Percentiles rank a stretch among this genome's conserved stretches.
These are phyloP conservation scores for Drosophila neocordata DNA, from an alignment of 1,140 invertebrate genomes.

Conservation along the genomic window DNA sequence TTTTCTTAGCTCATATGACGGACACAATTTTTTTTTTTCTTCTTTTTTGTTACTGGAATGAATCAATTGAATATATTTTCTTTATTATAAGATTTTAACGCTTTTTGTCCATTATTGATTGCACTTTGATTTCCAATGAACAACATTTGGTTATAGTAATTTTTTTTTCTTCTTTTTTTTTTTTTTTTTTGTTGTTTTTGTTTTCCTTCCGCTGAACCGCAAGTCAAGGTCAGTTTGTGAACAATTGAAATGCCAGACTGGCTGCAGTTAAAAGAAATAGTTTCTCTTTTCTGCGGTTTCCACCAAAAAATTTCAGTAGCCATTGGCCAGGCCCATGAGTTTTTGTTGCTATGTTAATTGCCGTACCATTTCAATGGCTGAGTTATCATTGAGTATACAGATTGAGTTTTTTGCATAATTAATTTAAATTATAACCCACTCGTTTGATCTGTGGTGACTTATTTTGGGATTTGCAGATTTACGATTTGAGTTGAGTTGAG, in stretches of 20 bases:
- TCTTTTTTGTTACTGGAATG: background rate
- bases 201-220: conserved; percentile 28
- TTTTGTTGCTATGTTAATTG: conserved; percentile 44
- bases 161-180: no score
- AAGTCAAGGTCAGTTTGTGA: conserved; percentile 59
- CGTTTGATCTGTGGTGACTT: conserved; percentile 20
- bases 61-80: conserved; percentile 19
- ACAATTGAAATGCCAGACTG: conserved; percentile 1
- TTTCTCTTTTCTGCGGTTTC: conserved; percentile 13
- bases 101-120: conserved; percentile 45
- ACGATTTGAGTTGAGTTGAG: conserved; percentile 29
- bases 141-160: conserved; percentile 27
- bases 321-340: conserved; percentile 22
- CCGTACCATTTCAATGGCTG: conserved; percentile 20
- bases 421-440: conserved; percentile 70
- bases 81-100: background rate
- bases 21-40: background rate
- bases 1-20: conserved; percentile 20
- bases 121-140: conserved; percentile 45
- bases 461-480: conserved; percentile 50
- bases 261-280: conserved; percentile 5
- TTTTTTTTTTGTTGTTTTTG: background rate
- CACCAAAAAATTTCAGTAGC: conserved; percentile 3
- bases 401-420: conserved; percentile 63
- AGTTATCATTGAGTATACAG: conserved; percentile 20